Evolutionary conservation across 2,797 vertebrate species (phyloP), one percentile per base, ranked within the genome.

Genomic region (Parauchenoglanis punctatus): DNA sequence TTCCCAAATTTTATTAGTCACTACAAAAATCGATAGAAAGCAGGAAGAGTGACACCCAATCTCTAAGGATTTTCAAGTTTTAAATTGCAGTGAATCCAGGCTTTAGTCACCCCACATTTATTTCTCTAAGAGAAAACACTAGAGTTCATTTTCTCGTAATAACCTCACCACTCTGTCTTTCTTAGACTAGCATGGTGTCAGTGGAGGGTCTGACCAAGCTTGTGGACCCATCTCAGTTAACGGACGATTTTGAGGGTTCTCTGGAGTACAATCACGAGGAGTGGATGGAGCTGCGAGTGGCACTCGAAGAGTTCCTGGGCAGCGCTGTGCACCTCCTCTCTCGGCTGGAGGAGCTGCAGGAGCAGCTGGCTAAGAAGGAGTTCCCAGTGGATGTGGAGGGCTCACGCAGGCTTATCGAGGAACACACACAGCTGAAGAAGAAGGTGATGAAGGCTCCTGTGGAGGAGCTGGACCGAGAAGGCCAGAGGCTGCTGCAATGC

Each of bases 211-310:
- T 99, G 89, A 93, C 97, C 4, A 99, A 99, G 90, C 96, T 99
- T 4, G 99, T 99, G 91, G 99, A 99, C 92, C 98, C 98, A 7
- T 99, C 99, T 68, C 99, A 99, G 94, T 95, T 99, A 92, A 99
- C 99, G 0, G 98, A 99, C 18, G 99, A 99, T 90, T 99, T 99
- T 3, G 99, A 99, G 65, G 99, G 99, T 63, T 98, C 98, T n/a
- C 93, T 99, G 95, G 98, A 99, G 93, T 99, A 99, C 92, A 97
- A 99, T 94, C 98, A 99, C 0, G 98, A 99, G 65, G 98, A 99
- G 92, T 99, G 99, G 99, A 97, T 99, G 85, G 98, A 99, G 83
- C 92, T 99, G 73, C 95, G 98, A 0, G 96, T 99, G 73, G 97
- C 98, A 31, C 91, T 99, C 91, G 99, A 99, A 95, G 98, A 99